Base-by-base conservation (phyloP, 2,113 vertebrate species). In the Sapayoa aenigma region DNA sequence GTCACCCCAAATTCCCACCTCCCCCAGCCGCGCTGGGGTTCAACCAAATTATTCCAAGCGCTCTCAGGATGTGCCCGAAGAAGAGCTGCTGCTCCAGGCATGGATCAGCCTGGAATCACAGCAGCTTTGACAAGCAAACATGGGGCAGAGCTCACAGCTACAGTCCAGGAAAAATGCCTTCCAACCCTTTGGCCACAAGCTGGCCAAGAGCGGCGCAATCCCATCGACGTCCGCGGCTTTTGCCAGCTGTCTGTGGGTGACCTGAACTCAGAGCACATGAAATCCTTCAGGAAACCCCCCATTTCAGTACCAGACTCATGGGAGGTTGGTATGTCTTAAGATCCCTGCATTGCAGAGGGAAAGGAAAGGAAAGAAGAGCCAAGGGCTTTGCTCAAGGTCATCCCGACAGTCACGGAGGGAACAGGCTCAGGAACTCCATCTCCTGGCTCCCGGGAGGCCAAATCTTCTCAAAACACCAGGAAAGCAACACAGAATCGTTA, bases 321-420 rank as follows among this genome's bases (percentile, higher is more conserved):
- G 24, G 44, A 90, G 75, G 47, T 9, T 27, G 53, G 42, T 24
- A 24, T n/a, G 21, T 39, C 71, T 65, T 27, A 52, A 73, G 28
- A 73, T 9, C 46, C n/a, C 79, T 60, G 90, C 87, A 60, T 7
- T 86, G 86, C 76, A 77, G 72, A 44, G 47, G 55, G 67, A 74
- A 85, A 84, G 62, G 46, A 6, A 68, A 94, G 55, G 59, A 4
- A 73, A 39, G 81, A 44, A 44, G 75, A 88, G 68, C 67, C 82
- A 44, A 73, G 50, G 47, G 90, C 87, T 95, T 56, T 77, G 72
- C 67, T 78, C 79, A 86, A 94, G 85, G 87, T 95, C 75, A 71
- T 30, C 50, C 59, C 1, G 1, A 65, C 63, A 91, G 52, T 63
- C 60, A 67, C 12, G 0, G 3, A 37, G 33, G 37, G 31, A 93